These are phyloP conservation scores for Sinosuthora webbiana DNA, from an alignment of 2,113 vertebrate genomes.

Conservation along the genomic window DNA sequence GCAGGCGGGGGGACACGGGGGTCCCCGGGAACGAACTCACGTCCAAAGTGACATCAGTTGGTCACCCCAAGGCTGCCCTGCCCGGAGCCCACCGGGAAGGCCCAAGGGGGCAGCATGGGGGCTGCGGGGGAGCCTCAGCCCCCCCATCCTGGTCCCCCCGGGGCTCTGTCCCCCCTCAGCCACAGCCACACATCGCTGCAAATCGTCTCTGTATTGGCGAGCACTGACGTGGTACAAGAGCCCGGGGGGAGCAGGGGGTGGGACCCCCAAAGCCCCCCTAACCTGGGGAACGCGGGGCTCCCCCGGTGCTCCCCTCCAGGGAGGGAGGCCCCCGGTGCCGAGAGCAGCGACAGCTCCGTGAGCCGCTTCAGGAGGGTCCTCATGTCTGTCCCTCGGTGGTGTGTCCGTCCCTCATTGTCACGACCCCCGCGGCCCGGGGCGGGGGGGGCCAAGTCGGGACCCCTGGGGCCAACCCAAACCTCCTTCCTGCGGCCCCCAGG, in stretches of 20 bases:
- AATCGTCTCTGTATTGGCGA: conserved; percentile 41
- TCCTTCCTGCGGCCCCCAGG: background rate
- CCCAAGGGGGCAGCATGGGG: background rate
- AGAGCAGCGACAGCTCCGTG: background rate
- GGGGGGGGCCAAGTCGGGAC: background rate
- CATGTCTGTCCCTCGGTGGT: accelerated
- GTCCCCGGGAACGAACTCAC: background rate
- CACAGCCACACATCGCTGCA: background rate
- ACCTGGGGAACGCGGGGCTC: background rate
- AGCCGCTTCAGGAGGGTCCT: accelerated
- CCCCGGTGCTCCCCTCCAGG: background rate
- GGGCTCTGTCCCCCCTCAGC: background rate
- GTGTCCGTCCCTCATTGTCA: background rate
- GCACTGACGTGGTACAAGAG: background rate
- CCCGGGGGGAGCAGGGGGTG: background rate
- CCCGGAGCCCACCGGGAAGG: accelerated
- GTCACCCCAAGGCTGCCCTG: background rate
- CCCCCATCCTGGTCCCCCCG: background rate
- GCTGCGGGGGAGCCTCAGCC: background rate
- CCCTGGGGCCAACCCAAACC: background rate
- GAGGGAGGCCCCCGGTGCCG: background rate
- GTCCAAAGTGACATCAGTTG: accelerated
- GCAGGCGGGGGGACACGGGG: background rate
- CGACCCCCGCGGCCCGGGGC: too few relatives aligned
- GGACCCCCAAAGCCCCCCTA: background rate